Conservation (phyloP, 1,140 invertebrate species). For the Wiebesia pumilae region DNA sequence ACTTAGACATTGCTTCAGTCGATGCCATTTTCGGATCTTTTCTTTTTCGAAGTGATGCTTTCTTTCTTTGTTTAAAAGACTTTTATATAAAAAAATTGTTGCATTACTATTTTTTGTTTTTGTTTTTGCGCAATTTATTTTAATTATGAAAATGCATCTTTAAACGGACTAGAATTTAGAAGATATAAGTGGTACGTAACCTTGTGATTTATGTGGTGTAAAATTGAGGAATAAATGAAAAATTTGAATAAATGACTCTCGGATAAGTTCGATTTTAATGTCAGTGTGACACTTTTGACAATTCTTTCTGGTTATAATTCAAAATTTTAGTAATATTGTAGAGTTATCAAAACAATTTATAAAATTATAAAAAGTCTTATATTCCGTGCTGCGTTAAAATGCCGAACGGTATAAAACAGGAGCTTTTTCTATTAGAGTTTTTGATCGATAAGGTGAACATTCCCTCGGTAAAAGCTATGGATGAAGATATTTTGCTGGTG, state of each 20-base stretch:
- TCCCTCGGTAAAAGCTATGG: conserved; percentile 63
- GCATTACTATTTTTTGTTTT: conserved; percentile 7
- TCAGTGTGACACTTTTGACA: not conserved
- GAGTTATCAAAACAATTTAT: not conserved
- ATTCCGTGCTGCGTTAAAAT: not conserved
- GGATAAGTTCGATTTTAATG: not conserved
- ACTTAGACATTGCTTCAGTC: not conserved
- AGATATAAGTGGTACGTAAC: not conserved
- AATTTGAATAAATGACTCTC: conserved; percentile 20
- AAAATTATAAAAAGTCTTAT: not conserved
- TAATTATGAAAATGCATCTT: not conserved
- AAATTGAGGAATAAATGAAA: conserved; percentile 17
- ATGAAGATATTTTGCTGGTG: conserved; percentile 59
- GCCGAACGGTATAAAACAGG: conserved; percentile 47
- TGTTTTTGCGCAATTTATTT: not conserved
- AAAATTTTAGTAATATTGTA: conserved; percentile 25
- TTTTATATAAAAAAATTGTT: conserved; percentile 24
- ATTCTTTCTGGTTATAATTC: conserved; percentile 25
- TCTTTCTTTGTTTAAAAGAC: conserved; percentile 19
- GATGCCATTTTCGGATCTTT: not conserved
- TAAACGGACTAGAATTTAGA: conserved; percentile 36
- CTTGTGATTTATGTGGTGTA: not conserved
- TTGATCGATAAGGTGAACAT: conserved; percentile 67
- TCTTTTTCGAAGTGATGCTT: not conserved
- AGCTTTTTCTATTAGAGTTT: conserved; percentile 70